Evolutionary conservation across 35 echinoderm and acorn worm genomes (phyloP), one percentile per base, ranked within the genome.

Genomic region (Amphiura filiformis): DNA sequence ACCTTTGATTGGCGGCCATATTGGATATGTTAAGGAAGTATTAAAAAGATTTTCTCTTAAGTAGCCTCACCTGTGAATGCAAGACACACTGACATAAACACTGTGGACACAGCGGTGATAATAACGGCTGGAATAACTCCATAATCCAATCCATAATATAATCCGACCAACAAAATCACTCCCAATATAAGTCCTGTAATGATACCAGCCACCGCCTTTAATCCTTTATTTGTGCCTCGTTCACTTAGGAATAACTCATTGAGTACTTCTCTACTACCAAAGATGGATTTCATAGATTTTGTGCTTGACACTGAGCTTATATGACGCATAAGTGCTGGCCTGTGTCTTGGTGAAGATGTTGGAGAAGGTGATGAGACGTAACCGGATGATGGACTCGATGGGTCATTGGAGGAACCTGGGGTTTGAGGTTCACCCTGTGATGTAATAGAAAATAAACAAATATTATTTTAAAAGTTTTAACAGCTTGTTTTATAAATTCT

Each of bases 11-110:
- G n/a, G n/a, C n/a, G n/a, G n/a, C n/a, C n/a, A n/a, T n/a, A n/a
- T n/a, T n/a, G n/a, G n/a, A n/a, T n/a, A n/a, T n/a, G n/a, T n/a
- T n/a, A n/a, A n/a, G n/a, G n/a, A n/a, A n/a, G n/a, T n/a, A n/a
- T n/a, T n/a, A n/a, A n/a, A n/a, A n/a, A n/a, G n/a, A n/a, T n/a
- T n/a, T n/a, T n/a, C n/a, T n/a, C n/a, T n/a, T n/a, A n/a, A n/a
- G n/a, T n/a, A n/a, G n/a, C n/a, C n/a, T 93, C 79, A 97, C 95
- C 95, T 70, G 88, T 97, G 22, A 97, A 81, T 39, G 91, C 95
- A 2, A 97, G 75, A 33, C 88, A 61, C 1, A 93, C 31, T 35
- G 84, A 44, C 85, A 97, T 97, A 70, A 97, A 85, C 31, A 91
- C 11, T 15, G 95, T 93, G 18, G 88, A 47, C 18, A 93, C 35